Percentiles rank a stretch among this genome's conserved stretches.
Evolutionary conservation across 2,797 vertebrate genomes (phyloP).

Genomic region (Pseudochirops corinnae): DNA sequence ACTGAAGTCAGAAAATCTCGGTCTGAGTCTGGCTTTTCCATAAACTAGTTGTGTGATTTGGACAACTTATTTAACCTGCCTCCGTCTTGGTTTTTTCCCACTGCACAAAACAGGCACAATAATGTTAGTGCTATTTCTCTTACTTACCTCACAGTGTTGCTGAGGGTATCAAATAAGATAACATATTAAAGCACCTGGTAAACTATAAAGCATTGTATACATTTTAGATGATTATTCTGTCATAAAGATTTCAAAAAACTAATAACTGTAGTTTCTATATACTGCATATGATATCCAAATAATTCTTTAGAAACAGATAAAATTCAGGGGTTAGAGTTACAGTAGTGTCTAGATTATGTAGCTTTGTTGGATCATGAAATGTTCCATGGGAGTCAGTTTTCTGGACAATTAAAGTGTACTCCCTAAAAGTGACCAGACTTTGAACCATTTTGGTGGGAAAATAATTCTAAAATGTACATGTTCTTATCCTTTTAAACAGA

Average conservation of each 20-base stretch:
- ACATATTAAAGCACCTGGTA: background rate
- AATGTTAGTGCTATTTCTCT: background rate
- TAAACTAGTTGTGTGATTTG: background rate
- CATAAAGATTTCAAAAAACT: background rate
- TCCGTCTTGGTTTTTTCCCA: background rate
- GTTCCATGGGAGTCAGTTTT: conserved; percentile 25
- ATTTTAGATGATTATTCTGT: background rate
- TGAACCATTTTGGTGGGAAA: background rate
- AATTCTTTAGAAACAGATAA: background rate
- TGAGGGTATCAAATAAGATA: background rate
- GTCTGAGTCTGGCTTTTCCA: background rate
- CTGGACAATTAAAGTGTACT: conserved; percentile 40
- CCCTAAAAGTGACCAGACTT: background rate
- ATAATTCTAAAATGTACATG: background rate
- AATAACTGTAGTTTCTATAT: background rate
- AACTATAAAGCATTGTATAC: background rate
- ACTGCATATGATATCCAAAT: background rate
- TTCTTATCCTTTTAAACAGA: conserved; percentile 14
- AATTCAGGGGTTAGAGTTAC: background rate
- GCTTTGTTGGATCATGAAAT: background rate
- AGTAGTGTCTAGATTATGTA: background rate
- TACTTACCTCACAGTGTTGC: background rate
- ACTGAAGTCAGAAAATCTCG: background rate
- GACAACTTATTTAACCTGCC: background rate
- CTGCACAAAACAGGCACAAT: background rate